Percentiles rank a stretch among this genome's conserved stretches.
These are phyloP conservation scores for Atlantisia rogersi DNA, from an alignment of 2,113 vertebrate species.

Conservation along the genomic window DNA sequence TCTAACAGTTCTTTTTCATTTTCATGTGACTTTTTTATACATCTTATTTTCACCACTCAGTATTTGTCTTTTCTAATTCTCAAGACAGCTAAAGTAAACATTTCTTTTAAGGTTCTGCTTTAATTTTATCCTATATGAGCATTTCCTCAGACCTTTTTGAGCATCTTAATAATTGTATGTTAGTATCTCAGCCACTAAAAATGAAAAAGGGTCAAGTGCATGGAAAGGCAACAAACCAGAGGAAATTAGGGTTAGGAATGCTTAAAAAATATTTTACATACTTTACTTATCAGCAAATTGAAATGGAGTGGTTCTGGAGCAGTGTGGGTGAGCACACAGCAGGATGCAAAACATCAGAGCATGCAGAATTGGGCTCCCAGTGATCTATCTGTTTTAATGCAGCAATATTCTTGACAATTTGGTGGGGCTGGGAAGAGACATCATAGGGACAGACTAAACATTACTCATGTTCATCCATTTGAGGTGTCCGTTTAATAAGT, in stretches of 20 bases:
- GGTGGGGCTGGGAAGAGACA: accelerated
- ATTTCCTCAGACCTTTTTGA: neutral
- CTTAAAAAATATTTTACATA: neutral
- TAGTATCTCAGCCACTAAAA: neutral
- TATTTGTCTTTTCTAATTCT: neutral
- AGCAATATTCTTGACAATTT: neutral
- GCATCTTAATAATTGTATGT: neutral
- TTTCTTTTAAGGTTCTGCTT: neutral
- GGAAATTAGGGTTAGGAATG: neutral
- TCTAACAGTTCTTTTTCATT: neutral
- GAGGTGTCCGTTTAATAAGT: neutral
- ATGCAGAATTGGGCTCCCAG: neutral
- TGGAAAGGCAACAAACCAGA: neutral
- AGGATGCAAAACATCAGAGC: neutral
- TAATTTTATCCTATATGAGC: neutral
- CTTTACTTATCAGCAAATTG: neutral
- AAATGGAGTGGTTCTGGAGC: neutral
- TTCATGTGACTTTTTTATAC: neutral
- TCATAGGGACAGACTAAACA: neutral
- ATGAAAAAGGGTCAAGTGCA: neutral
- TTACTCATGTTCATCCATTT: neutral
- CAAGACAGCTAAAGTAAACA: neutral
- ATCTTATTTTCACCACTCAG: neutral
- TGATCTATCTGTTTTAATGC: neutral
- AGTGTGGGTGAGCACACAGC: neutral